Base-by-base conservation (phyloP, 2,888 invertebrate genomes). In the Phania funesta region DNA sequence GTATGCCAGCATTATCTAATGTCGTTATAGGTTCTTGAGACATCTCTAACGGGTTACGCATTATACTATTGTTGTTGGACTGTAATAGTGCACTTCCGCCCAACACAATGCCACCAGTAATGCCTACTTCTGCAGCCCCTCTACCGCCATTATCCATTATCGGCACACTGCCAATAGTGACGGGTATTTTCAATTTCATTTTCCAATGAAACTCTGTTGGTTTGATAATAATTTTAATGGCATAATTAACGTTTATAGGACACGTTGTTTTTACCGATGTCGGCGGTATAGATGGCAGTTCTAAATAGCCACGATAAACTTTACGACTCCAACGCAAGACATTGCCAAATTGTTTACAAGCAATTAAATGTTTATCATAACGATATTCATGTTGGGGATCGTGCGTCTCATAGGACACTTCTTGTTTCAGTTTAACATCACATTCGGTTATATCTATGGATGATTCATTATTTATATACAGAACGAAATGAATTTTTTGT, bases 391-490 rank as follows among this genome's bases (percentile, higher is more conserved):
- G 89, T 71, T 90, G 89, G 32, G 90, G 90, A 84, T 90, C 89
- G 46, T 89, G 90, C 41, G 89, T 88, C 83, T 90, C 90, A 75
- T 90, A 91, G 74, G 87, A 87, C 29, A 90, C 90, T 84, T 94
- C 95, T 93, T 95, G 95, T 85, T 93, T 92, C 32, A 96, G 90
- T 82, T 92, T 92, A 62, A 95, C 91, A 87, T 93, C 93, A 11
- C 96, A 92, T 75, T 92, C 92, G 80, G 93, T 92, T 54, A 96
- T 92, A 83, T 93, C 92, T 41, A 95, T 93, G 87, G 94, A 94
- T 75, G 95, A 95, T 87, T 94, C 93, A 91, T 96, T 96, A 86
- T 95, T 95, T 41, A 95, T 92, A 86, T 95, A 94, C 9, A 95
- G 92, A 82, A 93, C 92, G 50, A 96, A 91, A 1, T 94, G 93